phyloP scores from a whole-genome alignment of 2,113 vertebrate species.

The Piliocolobus tephrosceles region DNA sequence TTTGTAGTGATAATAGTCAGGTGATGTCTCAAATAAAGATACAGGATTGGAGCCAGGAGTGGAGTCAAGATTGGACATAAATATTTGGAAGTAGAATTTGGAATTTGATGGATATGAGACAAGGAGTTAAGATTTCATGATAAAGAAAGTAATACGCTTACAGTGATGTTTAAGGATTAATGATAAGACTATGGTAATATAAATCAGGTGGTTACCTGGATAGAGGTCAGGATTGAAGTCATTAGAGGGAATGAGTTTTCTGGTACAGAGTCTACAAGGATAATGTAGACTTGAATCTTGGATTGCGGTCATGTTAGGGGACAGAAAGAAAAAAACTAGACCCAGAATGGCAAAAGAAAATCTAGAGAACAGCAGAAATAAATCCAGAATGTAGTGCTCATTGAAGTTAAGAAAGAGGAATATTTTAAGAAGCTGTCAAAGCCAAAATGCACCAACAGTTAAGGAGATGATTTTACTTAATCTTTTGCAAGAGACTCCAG shows the following conservation, averaged over 20 bases:
- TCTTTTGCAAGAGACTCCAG: not conserved
- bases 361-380: not conserved
- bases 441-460: not conserved
- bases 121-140: not conserved
- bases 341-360: not conserved
- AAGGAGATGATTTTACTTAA: not conserved
- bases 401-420: not conserved
- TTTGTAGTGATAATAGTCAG: not conserved
- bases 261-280: not conserved
- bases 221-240: not conserved
- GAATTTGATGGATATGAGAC: not conserved
- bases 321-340: not conserved
- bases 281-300: not conserved
- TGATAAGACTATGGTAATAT: not conserved
- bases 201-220: not conserved
- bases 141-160: not conserved
- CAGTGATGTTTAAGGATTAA: not conserved
- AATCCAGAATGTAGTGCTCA: not conserved
- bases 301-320: not conserved
- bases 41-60: not conserved
- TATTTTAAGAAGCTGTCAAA: constrained; percentile 23
- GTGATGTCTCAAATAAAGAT: not conserved
- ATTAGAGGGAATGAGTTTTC: not conserved
- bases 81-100: not conserved
- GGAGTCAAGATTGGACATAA: not conserved